Base-by-base conservation (phyloP, 1,140 invertebrate genomes). In the Metaphire vulgaris region DNA sequence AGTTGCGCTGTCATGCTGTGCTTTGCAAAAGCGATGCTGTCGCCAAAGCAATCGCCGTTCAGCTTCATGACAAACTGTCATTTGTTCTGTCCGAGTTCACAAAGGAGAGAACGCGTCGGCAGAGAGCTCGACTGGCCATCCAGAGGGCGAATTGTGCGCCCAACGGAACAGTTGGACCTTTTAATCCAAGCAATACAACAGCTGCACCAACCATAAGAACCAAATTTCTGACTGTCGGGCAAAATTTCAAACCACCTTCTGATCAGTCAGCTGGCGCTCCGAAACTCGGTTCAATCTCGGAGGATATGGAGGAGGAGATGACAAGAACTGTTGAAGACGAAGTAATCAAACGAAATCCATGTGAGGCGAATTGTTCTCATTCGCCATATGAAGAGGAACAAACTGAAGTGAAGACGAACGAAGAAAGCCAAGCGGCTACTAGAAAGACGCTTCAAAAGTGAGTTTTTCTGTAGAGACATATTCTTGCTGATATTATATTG, bases 1-100 rank as follows among this genome's bases (percentile, higher is more conserved):
- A 99, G 87, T 89, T 99, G 0, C 89, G 97, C 69, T 99, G 97
- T 84, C 97, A 99, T 86, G 97, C 97, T 1, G 96, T 97, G 29
- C 89, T 99, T n/a, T 99, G 97, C 87, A 90, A 91, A 81, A 96
- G 93, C 84, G 92, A 88, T 72, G 83, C 85, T 14, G 88, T 88
- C 74, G 88, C 95, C 26, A 90, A 91, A 82, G 86, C 88, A 66
- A 95, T 99, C 82, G 87, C 87, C 2, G 89, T 90, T 69, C 90
- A 92, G 79, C 88, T 92, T 80, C 88, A 86, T 82, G 90, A 86
- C 88, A 85, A 89, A 85, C 92, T 87, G 88, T 91, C 86, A 33
- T 91, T 93, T 82, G 96, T 97, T 0, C 89, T 99, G 73, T 90
- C 91, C 77, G 96, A 98, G 88, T 98, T 98, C 87, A 92, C 94